These are phyloP conservation scores for Torymus aiolomorphi DNA, from an alignment of 2,888 invertebrate genomes.

Conservation along the genomic window DNA sequence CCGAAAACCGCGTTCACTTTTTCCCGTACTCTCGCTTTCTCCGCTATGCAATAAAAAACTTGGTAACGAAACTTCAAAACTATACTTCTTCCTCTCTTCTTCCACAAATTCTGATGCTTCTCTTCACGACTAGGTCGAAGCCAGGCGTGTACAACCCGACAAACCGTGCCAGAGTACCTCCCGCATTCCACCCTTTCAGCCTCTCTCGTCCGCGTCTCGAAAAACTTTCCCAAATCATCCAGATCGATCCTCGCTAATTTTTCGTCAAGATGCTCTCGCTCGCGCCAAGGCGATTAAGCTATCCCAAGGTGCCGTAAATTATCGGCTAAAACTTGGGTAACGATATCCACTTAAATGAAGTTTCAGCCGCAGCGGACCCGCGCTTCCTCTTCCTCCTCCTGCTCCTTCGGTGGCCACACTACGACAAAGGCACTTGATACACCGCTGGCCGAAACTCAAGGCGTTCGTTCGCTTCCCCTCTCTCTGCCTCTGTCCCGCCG, in stretches of 20 bases:
- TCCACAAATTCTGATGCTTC: too few relatives aligned
- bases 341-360: conserved; percentile 64
- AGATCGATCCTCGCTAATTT: conserved; percentile 20
- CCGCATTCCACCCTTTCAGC: not conserved
- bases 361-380: conserved; percentile 50
- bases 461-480: conserved; percentile 21
- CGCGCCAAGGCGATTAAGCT: conserved; percentile 54
- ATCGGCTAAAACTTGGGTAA: conserved; percentile 61
- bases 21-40: too few relatives aligned
- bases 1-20: too few relatives aligned
- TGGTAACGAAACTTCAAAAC: too few relatives aligned
- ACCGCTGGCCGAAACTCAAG: conserved; percentile 54
- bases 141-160: too few relatives aligned
- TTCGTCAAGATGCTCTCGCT: not conserved
- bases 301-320: conserved; percentile 58
- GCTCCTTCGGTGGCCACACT: conserved; percentile 37
- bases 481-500: conserved; percentile 55
- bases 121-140: too few relatives aligned
- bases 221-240: too few relatives aligned
- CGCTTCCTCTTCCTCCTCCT: conserved; percentile 45
- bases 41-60: too few relatives aligned
- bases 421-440: conserved; percentile 52
- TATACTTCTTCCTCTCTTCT: too few relatives aligned
- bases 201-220: not conserved
- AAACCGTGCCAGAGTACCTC: too few relatives aligned